Evolutionary conservation across 2,113 vertebrate species (phyloP).

Genomic region (Alethe castanea): DNA sequence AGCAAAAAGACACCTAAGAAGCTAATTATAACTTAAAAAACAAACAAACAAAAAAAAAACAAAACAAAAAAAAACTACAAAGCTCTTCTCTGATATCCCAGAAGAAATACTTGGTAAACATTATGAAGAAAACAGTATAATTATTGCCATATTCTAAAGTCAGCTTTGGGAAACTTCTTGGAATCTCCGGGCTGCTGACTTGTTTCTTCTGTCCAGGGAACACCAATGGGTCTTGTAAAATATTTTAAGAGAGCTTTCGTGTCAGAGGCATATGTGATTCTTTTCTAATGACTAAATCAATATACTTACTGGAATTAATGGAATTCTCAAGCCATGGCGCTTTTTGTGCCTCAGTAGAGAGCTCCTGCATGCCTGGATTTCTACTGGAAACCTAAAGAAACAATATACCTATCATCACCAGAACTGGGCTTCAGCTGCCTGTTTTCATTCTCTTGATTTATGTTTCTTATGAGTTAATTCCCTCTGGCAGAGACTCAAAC

Average conservation of each 20-base stretch:
- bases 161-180: neutral
- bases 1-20: neutral
- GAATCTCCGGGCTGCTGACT: neutral
- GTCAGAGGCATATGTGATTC: neutral
- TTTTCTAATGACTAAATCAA: neutral
- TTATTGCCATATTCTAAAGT: neutral
- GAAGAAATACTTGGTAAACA: neutral
- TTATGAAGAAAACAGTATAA: neutral
- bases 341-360: neutral
- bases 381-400: neutral
- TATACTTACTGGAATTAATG: neutral
- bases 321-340: neutral
- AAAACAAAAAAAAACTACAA: neutral
- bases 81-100: neutral
- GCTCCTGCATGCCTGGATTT: neutral
- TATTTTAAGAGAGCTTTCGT: neutral
- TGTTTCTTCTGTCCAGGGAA: neutral
- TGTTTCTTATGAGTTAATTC: neutral
- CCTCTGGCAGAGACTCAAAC: neutral
- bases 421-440: neutral
- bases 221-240: neutral
- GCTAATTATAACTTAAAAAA: neutral
- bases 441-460: conserved; percentile 18
- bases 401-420: neutral
- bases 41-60: no score